Percentiles rank a stretch among this genome's conserved stretches.
Evolutionary conservation across 2,113 vertebrate species (phyloP).

Genomic region (Saccopteryx leptura): DNA sequence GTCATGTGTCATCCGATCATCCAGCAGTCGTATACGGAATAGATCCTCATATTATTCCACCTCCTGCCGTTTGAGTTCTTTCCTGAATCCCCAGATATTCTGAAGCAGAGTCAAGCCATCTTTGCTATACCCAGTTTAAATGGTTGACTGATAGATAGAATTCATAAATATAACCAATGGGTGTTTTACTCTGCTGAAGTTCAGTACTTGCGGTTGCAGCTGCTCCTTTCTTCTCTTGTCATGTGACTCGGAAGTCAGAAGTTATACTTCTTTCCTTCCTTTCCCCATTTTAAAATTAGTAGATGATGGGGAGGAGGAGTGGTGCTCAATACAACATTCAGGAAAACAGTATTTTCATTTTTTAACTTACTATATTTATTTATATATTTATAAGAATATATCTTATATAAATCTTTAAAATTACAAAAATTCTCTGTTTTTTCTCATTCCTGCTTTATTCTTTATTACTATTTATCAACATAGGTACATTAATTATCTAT

Average conservation of each 20-base stretch:
- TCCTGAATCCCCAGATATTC: background rate
- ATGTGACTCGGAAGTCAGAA: background rate
- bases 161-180: background rate
- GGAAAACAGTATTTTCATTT: background rate
- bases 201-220: background rate
- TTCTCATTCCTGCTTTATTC: background rate
- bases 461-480: background rate
- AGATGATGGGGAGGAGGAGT: background rate
- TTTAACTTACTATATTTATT: background rate
- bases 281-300: background rate
- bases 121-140: background rate
- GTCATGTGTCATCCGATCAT: background rate
- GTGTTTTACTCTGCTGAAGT: background rate
- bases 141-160: background rate
- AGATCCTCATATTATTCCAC: background rate
- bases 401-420: background rate
- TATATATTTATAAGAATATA: constrained; percentile 9
- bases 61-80: background rate
- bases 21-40: background rate
- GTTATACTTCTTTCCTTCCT: background rate
- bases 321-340: background rate
- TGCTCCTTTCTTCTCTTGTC: background rate
- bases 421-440: background rate
- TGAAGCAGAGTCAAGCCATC: background rate
- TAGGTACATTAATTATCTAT: background rate